Percentiles rank a stretch among this genome's conserved stretches.
Conservation (phyloP, 2,797 vertebrate species). For the Hylomyscus alleni region DNA sequence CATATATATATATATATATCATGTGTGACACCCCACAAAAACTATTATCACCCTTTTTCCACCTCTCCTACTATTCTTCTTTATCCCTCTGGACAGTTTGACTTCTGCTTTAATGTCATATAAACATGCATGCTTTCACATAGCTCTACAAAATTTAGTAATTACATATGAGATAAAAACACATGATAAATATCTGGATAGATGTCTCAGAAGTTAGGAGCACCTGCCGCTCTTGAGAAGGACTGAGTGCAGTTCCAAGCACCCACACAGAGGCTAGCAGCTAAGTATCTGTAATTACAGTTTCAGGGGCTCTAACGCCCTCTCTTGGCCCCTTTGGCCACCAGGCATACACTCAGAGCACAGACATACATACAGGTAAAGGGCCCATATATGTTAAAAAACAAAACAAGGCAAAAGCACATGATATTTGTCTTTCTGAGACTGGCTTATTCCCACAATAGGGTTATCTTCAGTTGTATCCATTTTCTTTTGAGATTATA, state of each 20-base stretch:
- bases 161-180: background rate
- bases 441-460: background rate
- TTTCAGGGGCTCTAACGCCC: background rate
- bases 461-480: background rate
- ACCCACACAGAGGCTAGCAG: background rate
- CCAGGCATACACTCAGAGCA: background rate
- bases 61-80: background rate
- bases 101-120: background rate
- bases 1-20: too few relatives aligned
- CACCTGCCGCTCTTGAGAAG: background rate
- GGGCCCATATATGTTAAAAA: background rate
- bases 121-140: background rate
- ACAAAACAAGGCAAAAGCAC: background rate
- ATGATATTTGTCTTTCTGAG: background rate
- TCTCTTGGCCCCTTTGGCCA: background rate
- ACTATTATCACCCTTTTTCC: background rate
- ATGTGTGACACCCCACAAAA: background rate
- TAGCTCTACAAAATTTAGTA: background rate
- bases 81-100: background rate
- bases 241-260: background rate
- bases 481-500: background rate
- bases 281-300: background rate
- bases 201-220: background rate
- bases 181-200: too few relatives aligned
- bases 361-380: background rate